These are phyloP conservation scores for Pogonophryne albipinna DNA, from an alignment of 2,797 vertebrate genomes.

Conservation along the genomic window DNA sequence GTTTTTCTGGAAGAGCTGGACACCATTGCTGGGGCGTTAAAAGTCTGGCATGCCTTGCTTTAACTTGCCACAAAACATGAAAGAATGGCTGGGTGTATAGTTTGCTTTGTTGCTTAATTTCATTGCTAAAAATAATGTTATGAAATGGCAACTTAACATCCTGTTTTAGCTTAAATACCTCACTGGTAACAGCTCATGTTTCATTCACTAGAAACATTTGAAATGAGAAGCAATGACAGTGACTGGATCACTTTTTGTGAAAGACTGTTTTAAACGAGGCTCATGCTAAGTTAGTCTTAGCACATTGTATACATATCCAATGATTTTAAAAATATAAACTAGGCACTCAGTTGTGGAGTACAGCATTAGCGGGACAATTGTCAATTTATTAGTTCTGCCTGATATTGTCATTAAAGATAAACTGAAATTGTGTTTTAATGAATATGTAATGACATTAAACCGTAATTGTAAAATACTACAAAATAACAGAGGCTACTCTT, in stretches of 20 bases:
- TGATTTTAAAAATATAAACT: not conserved
- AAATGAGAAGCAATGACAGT: not conserved
- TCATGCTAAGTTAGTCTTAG: not conserved
- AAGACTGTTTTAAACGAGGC: no score
- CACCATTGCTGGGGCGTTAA: no score
- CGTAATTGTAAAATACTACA: not conserved
- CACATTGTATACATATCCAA: not conserved
- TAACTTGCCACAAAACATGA: no score
- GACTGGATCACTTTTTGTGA: no score
- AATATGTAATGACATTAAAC: conserved; percentile 1
- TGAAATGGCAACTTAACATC: not conserved
- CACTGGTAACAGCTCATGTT: not conserved
- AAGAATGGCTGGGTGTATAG: no score
- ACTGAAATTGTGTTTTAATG: not conserved
- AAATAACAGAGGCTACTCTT: not conserved
- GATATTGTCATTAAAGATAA: not conserved
- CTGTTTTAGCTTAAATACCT: not conserved
- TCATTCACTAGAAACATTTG: not conserved
- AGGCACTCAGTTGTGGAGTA: not conserved
- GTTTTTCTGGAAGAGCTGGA: no score
- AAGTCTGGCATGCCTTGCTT: no score
- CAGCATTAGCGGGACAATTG: no score
- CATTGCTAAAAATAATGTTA: not conserved
- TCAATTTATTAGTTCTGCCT: not conserved
- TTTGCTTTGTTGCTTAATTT: not conserved